Evolutionary conservation across 2,888 invertebrate genomes (phyloP).

Genomic region (Thelaira solivaga): DNA sequence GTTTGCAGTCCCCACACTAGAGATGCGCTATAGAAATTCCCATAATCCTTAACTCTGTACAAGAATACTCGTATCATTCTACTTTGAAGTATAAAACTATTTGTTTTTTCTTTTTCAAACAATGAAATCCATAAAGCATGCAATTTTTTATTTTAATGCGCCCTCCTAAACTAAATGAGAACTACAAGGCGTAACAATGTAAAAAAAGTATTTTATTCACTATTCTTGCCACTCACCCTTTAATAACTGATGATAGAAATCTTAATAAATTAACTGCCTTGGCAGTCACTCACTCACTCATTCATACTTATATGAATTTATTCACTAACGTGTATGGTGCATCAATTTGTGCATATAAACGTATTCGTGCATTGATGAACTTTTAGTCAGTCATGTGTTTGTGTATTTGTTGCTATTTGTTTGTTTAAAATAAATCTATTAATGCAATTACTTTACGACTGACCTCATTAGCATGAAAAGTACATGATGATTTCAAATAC

Average conservation of each 20-base stretch:
- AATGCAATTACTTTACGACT: conserved; percentile 56
- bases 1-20: no score
- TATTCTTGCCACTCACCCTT: conserved; percentile 41
- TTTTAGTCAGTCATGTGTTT: neutral
- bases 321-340: no score
- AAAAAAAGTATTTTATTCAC: conserved; percentile 34
- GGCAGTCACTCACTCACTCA: neutral
- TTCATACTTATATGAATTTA: no score
- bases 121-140: conserved; percentile 37
- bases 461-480: conserved; percentile 57
- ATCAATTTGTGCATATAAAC: neutral
- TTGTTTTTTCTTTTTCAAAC: neutral
- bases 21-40: no score
- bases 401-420: conserved; percentile 38
- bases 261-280: conserved; percentile 37
- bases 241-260: conserved; percentile 28
- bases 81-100: neutral
- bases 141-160: conserved; percentile 11
- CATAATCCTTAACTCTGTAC: no score
- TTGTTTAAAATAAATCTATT: conserved; percentile 53
- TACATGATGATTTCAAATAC: conserved; percentile 10
- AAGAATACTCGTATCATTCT: no score
- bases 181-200: conserved; percentile 46
- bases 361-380: no score
- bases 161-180: conserved; percentile 18